These are phyloP conservation scores for Platyrinchus mystaceus DNA, from an alignment of 2,797 vertebrate species.

Conservation along the genomic window DNA sequence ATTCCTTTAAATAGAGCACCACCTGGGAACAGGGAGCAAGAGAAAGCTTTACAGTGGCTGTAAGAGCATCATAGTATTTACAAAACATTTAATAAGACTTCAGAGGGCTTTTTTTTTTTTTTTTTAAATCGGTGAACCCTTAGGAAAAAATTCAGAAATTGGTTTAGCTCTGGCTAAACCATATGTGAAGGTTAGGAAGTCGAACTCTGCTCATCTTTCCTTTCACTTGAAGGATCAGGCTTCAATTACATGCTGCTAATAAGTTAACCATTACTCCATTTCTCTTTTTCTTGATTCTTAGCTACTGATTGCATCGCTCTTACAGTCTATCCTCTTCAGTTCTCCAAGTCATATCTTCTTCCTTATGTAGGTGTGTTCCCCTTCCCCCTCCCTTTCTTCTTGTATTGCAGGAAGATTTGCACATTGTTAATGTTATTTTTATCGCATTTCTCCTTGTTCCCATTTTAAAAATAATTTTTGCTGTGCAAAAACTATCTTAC, in stretches of 20 bases:
- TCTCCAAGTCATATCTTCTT: background rate
- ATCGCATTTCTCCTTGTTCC: background rate
- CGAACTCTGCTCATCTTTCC: background rate
- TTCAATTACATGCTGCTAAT: background rate
- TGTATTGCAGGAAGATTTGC: background rate
- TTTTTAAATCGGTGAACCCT: background rate
- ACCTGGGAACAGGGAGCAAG: background rate
- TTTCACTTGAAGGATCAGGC: background rate
- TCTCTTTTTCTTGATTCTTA: slow-evolving; percentile 5
- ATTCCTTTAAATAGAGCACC: background rate
- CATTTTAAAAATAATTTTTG: background rate
- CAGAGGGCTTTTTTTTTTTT: background rate
- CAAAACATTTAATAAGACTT: background rate
- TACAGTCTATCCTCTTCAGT: background rate
- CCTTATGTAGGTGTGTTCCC: background rate
- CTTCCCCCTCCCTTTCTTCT: background rate
- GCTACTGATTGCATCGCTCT: background rate
- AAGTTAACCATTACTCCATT: background rate
- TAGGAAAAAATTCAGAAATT: background rate
- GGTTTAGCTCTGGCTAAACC: background rate
- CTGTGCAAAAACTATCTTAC: background rate
- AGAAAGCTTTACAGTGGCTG: background rate
- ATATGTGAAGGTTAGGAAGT: background rate
- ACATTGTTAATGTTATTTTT: background rate
- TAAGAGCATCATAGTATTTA: background rate